Evolutionary conservation across 2,113 vertebrate species (phyloP).

Genomic region (Peromyscus californicus): DNA sequence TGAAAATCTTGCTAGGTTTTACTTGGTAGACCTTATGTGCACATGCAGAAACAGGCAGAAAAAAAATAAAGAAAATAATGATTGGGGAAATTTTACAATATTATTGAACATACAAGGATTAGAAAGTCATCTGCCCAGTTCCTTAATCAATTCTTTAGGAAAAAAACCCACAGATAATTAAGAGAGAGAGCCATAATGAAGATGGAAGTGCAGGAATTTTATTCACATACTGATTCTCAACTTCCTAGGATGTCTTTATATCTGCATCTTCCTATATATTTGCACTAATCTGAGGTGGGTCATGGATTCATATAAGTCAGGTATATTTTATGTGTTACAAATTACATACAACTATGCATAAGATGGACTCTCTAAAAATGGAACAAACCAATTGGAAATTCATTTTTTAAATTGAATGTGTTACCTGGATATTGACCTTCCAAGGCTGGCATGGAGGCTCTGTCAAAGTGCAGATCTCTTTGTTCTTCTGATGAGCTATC

Average conservation of each 20-base stretch:
- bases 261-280: not conserved
- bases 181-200: too few relatives aligned
- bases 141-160: not conserved
- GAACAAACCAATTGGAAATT: not conserved
- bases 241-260: not conserved
- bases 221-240: not conserved
- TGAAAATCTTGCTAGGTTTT: not conserved
- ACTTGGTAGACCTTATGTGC: not conserved
- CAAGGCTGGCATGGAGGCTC: not conserved
- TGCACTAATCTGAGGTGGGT: not conserved
- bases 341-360: not conserved
- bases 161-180: too few relatives aligned
- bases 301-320: not conserved
- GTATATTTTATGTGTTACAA: not conserved
- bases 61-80: not conserved
- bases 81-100: not conserved
- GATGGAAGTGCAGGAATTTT: not conserved
- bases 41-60: not conserved
- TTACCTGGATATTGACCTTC: not conserved
- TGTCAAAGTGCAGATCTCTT: not conserved
- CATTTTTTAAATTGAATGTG: constrained; percentile 46
- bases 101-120: not conserved
- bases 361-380: not conserved
- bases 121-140: not conserved
- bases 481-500: not conserved